phyloP scores from a whole-genome alignment of 2,888 invertebrate species.

The Branchipolynoe longqiensis region DNA sequence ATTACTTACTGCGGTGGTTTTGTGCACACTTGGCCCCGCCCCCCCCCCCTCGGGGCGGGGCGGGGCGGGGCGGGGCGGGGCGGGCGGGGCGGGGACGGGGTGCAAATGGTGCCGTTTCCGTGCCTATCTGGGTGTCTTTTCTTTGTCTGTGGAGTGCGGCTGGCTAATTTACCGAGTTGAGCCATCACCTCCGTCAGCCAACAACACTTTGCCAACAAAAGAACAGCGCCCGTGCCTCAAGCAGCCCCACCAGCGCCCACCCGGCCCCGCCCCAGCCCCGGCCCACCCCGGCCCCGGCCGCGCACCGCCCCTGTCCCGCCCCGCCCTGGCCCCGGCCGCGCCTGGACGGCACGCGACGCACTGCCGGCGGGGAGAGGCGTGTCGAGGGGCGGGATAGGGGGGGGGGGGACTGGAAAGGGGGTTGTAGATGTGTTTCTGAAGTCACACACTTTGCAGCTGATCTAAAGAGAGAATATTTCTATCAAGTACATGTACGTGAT shows the following conservation, averaged over 20 bases:
- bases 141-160: not conserved
- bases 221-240: not conserved
- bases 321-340: too few species aligned
- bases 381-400: not conserved
- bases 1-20: too few species aligned
- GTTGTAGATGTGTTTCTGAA: too few species aligned
- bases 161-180: not conserved
- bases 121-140: not conserved
- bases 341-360: not conserved
- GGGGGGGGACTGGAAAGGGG: too few species aligned
- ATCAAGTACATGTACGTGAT: too few species aligned
- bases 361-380: not conserved
- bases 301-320: too few species aligned
- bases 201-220: not conserved
- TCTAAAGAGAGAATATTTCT: too few species aligned
- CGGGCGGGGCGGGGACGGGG: not conserved
- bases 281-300: too few species aligned
- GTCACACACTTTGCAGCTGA: too few species aligned
- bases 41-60: not conserved
- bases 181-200: not conserved
- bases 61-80: not conserved
- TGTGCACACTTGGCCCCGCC: not conserved
- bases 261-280: too few species aligned
- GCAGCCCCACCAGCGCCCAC: too few species aligned
- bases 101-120: not conserved